These are phyloP conservation scores for Ptilonorhynchus violaceus DNA, from an alignment of 2,113 vertebrate genomes.

Conservation along the genomic window DNA sequence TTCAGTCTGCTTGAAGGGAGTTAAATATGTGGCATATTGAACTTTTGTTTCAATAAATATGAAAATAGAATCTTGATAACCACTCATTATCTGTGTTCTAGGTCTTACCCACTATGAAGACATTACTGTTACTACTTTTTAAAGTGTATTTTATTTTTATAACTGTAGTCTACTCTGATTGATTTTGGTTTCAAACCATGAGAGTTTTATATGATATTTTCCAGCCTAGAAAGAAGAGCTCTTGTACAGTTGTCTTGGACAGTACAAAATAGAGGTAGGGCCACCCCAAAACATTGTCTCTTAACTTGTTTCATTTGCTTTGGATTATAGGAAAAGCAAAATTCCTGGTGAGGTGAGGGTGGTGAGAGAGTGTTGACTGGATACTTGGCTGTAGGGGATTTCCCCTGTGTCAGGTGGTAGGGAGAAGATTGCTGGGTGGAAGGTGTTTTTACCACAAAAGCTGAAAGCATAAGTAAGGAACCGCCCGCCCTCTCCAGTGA, in stretches of 20 bases:
- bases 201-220: neutral
- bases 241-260: neutral
- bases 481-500: neutral
- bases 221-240: neutral
- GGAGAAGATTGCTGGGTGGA: neutral
- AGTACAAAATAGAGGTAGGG: neutral
- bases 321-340: neutral
- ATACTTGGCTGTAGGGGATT: neutral
- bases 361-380: neutral
- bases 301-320: constrained; percentile 9
- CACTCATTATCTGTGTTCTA: neutral
- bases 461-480: neutral
- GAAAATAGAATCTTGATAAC: neutral
- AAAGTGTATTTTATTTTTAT: neutral
- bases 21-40: neutral
- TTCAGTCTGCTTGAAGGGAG: neutral
- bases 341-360: neutral
- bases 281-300: neutral
- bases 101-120: neutral
- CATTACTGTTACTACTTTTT: neutral
- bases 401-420: neutral
- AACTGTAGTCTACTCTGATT: neutral
- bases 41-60: neutral
- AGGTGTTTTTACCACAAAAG: neutral
- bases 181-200: neutral